These are phyloP conservation scores for Sebastes fasciatus DNA, from an alignment of 2,113 vertebrate species.

Conservation along the genomic window DNA sequence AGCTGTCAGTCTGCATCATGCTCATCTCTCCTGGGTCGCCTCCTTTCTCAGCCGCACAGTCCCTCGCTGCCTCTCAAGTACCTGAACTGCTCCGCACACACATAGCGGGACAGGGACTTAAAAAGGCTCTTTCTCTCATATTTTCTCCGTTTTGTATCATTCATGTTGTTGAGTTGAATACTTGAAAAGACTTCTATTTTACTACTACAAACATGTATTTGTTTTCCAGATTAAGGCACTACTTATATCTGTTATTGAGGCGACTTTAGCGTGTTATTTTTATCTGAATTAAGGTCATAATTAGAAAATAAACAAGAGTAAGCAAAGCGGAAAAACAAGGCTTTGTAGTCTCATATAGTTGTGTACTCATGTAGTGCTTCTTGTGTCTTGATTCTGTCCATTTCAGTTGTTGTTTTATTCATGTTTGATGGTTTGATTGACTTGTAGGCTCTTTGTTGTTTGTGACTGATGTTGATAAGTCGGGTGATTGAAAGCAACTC, in stretches of 20 bases:
- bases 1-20: slow-evolving; percentile 47
- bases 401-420: not conserved
- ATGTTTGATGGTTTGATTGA: too few species aligned
- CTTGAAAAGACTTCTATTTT: not conserved
- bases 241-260: not conserved
- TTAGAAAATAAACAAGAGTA: not conserved
- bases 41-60: not conserved
- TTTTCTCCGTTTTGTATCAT: not conserved
- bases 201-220: not conserved
- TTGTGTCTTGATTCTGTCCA: not conserved
- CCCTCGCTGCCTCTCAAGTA: not conserved
- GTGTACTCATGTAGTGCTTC: not conserved
- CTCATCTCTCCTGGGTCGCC: not conserved
- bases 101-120: not conserved
- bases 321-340: not conserved
- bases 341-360: not conserved
- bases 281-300: not conserved
- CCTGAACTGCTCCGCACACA: not conserved
- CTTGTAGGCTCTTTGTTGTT: too few species aligned
- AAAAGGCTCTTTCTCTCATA: not conserved
- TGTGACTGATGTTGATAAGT: too few species aligned
- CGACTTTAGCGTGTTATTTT: not conserved
- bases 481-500: too few species aligned
- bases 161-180: not conserved
- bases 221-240: not conserved